Percentiles rank a stretch among this genome's conserved stretches.
Evolutionary conservation across 2,888 invertebrate species (phyloP).

Genomic region (Rhagonycha fulva): DNA sequence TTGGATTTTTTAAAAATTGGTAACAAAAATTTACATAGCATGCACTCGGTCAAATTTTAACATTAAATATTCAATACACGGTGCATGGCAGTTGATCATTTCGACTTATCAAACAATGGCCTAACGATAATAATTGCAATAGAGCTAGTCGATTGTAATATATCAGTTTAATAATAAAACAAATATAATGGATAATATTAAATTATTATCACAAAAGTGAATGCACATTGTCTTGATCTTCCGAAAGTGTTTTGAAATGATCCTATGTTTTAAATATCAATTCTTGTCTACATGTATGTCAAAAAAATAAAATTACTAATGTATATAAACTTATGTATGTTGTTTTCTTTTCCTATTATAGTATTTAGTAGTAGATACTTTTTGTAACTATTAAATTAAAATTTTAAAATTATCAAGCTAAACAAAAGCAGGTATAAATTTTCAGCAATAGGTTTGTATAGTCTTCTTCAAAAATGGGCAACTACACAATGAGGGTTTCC

Average conservation of each 20-base stretch:
- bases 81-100: conserved; percentile 19
- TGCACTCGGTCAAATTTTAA: conserved; percentile 46
- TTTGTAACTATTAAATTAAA: no score
- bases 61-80: conserved; percentile 46
- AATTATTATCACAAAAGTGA: conserved; percentile 43
- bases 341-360: neutral
- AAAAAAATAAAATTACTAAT: conserved; percentile 50
- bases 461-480: no score
- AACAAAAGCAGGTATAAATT: no score
- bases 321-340: conserved; percentile 36
- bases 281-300: conserved; percentile 54
- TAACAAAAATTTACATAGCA: conserved; percentile 29
- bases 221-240: conserved; percentile 53
- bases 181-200: conserved; percentile 36
- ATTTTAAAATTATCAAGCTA: no score
- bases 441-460: no score
- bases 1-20: neutral
- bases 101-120: conserved; percentile 40
- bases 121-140: conserved; percentile 49
- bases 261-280: conserved; percentile 51
- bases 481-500: no score
- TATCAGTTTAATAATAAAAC: conserved; percentile 10
- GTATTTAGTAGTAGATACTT: no score
- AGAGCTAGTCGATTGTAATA: conserved; percentile 45
- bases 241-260: conserved; percentile 50